Evolutionary conservation across 37 sponge, comb jelly and placozoan genomes (phyloP).

Genomic region (Tethya wilhelma): DNA sequence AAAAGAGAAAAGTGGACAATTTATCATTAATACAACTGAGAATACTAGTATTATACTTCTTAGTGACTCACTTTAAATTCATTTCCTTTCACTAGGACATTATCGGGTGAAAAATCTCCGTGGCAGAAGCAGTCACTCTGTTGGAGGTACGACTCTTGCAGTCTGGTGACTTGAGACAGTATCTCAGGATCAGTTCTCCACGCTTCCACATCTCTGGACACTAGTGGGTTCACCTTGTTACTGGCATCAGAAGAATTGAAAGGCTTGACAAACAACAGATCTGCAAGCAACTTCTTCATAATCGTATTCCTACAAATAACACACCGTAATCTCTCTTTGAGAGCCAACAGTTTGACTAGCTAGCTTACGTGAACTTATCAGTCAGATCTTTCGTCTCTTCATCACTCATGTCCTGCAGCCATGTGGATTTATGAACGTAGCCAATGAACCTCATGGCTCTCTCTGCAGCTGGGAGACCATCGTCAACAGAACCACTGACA

Average conservation of each 20-base stretch:
- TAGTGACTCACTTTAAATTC: background rate
- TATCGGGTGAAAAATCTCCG: slow-evolving; percentile 18
- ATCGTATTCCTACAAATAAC: background rate
- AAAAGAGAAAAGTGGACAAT: background rate
- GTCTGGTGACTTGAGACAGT: background rate
- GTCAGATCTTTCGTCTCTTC: background rate
- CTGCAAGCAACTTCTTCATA: slow-evolving; percentile 5
- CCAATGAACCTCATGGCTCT: background rate
- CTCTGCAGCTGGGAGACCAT: background rate
- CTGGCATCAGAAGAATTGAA: background rate
- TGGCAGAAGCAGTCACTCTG: slow-evolving; percentile 26
- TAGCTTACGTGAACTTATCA: slow-evolving; percentile 1
- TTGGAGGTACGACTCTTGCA: background rate
- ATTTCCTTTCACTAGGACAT: background rate
- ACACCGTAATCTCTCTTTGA: background rate
- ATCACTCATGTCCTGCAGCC: background rate
- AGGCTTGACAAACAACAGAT: slow-evolving; percentile 7
- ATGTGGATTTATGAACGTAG: slow-evolving; percentile 1
- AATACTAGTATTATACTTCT: background rate
- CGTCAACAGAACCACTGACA: background rate
- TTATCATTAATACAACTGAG: no score
- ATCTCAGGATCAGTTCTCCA: background rate
- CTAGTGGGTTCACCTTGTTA: slow-evolving; percentile 1
- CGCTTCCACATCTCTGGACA: background rate
- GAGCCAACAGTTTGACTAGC: background rate